Base-by-base conservation (phyloP, 2,113 vertebrate genomes). In the Numida meleagris region DNA sequence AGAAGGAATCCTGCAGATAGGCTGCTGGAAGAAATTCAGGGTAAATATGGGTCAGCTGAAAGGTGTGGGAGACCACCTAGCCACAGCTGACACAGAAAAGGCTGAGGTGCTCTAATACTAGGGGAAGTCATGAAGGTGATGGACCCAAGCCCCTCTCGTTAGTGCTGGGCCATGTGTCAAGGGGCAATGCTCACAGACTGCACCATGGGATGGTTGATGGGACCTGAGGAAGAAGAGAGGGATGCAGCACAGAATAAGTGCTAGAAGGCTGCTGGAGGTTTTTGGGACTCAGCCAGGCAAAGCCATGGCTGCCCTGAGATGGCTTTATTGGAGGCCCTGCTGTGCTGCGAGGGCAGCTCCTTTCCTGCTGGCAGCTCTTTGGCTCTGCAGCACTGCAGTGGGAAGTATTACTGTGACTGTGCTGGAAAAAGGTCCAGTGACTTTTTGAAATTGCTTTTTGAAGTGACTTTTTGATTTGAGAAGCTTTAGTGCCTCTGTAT, bases 401-500 rank as follows among this genome's bases (percentile, higher is more conserved):
- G 34, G 55, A n/a, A 57, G 31, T 0, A 0, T 31, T 71, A 25
- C 45, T 86, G 29, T 67, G 79, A 31, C 59, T 38, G 5, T 66
- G 29, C 17, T 15, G 25, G 27, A 14, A 42, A 66, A 77, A 77
- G 6, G 8, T 33, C 10, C 0, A 0, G 38, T 63, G 51, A 31
- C 10, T 50, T 79, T 50, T 82, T 53, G 61, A 63, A 40, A 38
- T 63, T 24, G 34, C 61, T 40, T 63, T 63, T 63, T 63, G 38
- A 63, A 63, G 61, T 40, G 36, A 19, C 61, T 40, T 63, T 63
- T 29, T 63, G 38, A 33, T 77, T 46, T 86, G 42, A 71, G 51
- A 72, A 59, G 33, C 2, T 46, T 62, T 50, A 33, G 1, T 20
- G 3, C 45, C 12, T 50, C 12, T 73, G 9, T 67, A 27, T 71